Conservation (phyloP, 1,140 invertebrate species). For the Neoseiulus cucumeris region DNA sequence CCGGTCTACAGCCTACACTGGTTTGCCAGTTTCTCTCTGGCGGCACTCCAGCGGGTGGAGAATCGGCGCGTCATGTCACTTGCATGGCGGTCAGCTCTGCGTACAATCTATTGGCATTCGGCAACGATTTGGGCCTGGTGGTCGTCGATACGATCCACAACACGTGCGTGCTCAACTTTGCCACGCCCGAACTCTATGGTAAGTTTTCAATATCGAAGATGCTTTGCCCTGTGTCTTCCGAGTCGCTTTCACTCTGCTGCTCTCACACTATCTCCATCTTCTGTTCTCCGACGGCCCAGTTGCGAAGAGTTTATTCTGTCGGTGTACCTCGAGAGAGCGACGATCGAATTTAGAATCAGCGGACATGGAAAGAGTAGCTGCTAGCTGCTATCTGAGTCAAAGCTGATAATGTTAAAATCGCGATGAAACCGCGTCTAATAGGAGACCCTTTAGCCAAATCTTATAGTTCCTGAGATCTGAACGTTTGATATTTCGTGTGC, state of each 20-base stretch:
- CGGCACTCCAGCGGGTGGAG: constrained; percentile 54
- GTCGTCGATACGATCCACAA: constrained; percentile 85
- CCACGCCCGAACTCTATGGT: constrained; percentile 60
- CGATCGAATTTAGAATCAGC: too few species aligned
- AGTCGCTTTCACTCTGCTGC: background rate
- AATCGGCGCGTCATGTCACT: constrained; percentile 58
- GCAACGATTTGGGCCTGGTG: constrained; percentile 79
- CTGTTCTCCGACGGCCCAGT: too few species aligned
- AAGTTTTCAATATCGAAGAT: constrained; percentile 16
- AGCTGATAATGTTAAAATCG: too few species aligned
- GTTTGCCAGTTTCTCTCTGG: constrained; percentile 44
- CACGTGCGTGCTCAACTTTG: constrained; percentile 54
- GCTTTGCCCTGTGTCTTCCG: background rate
- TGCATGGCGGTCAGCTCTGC: constrained; percentile 80
- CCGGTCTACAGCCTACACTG: constrained; percentile 84
- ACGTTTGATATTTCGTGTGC: too few species aligned
- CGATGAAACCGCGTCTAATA: too few species aligned
- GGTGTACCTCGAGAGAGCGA: too few species aligned
- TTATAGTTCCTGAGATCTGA: too few species aligned
- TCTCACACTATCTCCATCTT: too few species aligned
- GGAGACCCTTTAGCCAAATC: too few species aligned
- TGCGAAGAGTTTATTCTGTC: too few species aligned
- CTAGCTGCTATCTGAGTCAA: too few species aligned
- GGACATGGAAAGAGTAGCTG: too few species aligned
- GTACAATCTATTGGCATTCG: constrained; percentile 94